A percentile compares a stretch with the other conserved stretches of the same genome.
Evolutionary conservation across 2,797 vertebrate genomes (phyloP).

Genomic region (Molossus molossus): DNA sequence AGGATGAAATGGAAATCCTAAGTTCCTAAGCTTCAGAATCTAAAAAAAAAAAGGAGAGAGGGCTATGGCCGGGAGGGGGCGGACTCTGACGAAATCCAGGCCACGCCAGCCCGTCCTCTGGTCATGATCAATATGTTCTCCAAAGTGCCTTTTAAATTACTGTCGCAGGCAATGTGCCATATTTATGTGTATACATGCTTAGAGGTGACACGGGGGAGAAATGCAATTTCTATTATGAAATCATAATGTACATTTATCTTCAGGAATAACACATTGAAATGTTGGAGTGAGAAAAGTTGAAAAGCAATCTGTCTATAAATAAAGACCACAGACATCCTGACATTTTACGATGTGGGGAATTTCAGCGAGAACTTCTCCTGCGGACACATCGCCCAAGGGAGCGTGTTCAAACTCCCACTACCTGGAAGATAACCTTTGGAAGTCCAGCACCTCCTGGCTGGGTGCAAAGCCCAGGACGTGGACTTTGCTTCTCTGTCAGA

Average conservation of each 20-base stretch:
- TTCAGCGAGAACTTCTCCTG: constrained; percentile 46
- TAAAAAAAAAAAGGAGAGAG: not conserved
- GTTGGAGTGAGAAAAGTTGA: constrained; percentile 84
- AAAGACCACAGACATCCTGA: constrained; percentile 81
- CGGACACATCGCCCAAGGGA: constrained; percentile 71
- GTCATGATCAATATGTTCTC: constrained; percentile 85
- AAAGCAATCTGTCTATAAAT: constrained; percentile 86
- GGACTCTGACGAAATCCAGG: constrained; percentile 44
- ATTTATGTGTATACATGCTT: constrained; percentile 86
- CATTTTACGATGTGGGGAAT: constrained; percentile 73
- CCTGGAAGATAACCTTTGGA: constrained; percentile 21
- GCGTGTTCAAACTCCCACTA: constrained; percentile 63
- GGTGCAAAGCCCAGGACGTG: not conserved
- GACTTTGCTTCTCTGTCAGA: not conserved
- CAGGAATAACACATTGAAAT: constrained; percentile 83
- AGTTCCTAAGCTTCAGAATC: constrained; percentile 65
- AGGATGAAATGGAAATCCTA: constrained; percentile 74
- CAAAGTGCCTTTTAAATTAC: constrained; percentile 88
- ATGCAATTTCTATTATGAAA: constrained; percentile 88
- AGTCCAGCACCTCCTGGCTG: not conserved
- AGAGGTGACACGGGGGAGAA: constrained; percentile 85
- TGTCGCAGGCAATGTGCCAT: constrained; percentile 83
- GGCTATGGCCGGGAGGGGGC: not conserved
- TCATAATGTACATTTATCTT: constrained; percentile 87
- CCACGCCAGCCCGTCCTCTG: constrained; percentile 72